A percentile compares a stretch with the other conserved stretches of the same genome.
phyloP scores from a whole-genome alignment of 2,797 vertebrate genomes.

The Phoxinus dragarum region DNA sequence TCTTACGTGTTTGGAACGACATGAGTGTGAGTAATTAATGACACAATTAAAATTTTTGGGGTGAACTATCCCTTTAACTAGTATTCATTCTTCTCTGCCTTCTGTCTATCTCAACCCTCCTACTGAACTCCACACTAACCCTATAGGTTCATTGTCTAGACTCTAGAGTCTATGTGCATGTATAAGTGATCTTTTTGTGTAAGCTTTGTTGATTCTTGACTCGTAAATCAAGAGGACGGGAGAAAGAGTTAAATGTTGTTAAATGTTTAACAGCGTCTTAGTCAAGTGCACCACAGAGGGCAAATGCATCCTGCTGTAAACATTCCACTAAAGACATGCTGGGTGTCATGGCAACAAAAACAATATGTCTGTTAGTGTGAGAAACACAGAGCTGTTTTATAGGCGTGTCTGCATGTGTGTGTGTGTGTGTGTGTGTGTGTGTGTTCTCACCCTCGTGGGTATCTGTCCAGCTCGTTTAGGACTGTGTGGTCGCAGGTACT shows the following conservation, averaged over 20 bases:
- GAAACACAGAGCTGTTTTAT: slow-evolving; percentile 38
- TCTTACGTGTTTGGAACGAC: too few species aligned
- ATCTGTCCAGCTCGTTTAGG: slow-evolving; percentile 90
- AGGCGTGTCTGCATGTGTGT: slow-evolving; percentile 3
- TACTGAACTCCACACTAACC: not conserved
- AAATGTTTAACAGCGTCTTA: not conserved
- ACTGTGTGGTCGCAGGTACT: slow-evolving; percentile 96
- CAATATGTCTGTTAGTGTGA: slow-evolving; percentile 56
- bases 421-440: not conserved
- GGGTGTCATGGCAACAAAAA: slow-evolving; percentile 64
- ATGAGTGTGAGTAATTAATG: too few species aligned
- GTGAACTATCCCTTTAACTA: not conserved
- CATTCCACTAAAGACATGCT: slow-evolving; percentile 68
- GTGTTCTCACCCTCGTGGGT: slow-evolving; percentile 88
- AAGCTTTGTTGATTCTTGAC: slow-evolving; percentile 68
- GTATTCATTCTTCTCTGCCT: not conserved
- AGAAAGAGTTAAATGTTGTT: slow-evolving; percentile 40
- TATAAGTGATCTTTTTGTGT: slow-evolving; percentile 35
- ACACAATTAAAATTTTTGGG: too few species aligned
- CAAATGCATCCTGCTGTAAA: slow-evolving; percentile 69
- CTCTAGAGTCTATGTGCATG: slow-evolving; percentile 6
- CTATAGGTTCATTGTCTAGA: slow-evolving; percentile 10
- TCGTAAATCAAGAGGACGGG: slow-evolving; percentile 65
- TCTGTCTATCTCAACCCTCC: not conserved
- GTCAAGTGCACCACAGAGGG: slow-evolving; percentile 60